Conservation (phyloP, 2,113 vertebrate species). For the Numida meleagris region DNA sequence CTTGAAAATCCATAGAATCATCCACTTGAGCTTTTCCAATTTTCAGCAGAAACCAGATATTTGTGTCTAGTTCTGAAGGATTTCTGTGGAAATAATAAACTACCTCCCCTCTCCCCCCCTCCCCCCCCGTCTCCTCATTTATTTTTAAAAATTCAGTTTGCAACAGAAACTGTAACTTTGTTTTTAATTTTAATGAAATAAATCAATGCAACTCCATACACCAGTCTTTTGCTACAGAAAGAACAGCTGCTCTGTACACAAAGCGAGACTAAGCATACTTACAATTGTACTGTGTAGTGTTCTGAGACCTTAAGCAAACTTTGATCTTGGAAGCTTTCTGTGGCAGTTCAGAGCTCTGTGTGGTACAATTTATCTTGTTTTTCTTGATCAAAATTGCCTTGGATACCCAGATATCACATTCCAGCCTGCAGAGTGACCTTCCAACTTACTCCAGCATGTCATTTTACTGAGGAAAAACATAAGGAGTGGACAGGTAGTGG, state of each 20-base stretch:
- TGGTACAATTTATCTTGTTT: neutral
- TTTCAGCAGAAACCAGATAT: neutral
- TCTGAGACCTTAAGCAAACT: neutral
- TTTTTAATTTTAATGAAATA: neutral
- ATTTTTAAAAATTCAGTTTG: accelerated
- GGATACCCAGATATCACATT: neutral
- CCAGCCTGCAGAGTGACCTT: neutral
- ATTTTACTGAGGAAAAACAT: neutral
- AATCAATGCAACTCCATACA: neutral
- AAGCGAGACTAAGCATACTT: neutral
- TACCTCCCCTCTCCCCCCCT: too few relatives aligned
- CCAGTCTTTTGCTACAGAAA: neutral
- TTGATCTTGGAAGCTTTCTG: neutral
- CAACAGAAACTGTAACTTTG: accelerated
- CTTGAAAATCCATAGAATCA: neutral
- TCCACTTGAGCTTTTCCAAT: neutral
- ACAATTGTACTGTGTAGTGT: neutral
- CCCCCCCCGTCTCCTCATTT: accelerated
- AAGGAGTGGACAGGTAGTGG: neutral
- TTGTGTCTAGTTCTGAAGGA: neutral
- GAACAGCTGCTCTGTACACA: neutral
- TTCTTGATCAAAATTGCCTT: neutral
- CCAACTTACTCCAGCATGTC: neutral
- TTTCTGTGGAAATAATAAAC: neutral
- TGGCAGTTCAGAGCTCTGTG: neutral